Evolutionary conservation across 2,888 invertebrate species (phyloP), one percentile per base, ranked within the genome.

Genomic region (Chrysotoxum bicinctum): DNA sequence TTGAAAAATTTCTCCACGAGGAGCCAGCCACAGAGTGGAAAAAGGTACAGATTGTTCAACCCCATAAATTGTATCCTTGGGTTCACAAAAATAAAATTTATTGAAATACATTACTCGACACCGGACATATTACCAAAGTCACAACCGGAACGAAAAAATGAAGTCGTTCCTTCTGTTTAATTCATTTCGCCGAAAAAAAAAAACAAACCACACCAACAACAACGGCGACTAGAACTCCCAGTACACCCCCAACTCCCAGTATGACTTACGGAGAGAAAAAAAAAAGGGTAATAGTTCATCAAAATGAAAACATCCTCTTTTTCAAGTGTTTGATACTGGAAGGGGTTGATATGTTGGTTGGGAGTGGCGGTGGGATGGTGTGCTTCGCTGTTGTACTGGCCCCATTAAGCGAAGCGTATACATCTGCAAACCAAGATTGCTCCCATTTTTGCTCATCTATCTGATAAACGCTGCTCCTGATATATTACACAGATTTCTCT

Each of bases 281-380:
- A 76, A 84, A 85, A 85, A 76, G 80, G 76, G 80, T 85, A 81
- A 72, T 76, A 85, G 84, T 81, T 85, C 80, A 85, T 85, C 80
- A 76, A 85, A 85, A 85, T 76, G 80, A 76, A 76, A 81, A 81
- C 80, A 85, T 85, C 81, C 73, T 76, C 60, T 12, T 68, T 80
- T 80, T 21, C 37, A 60, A 73, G 68, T 56, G 74, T 66, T 62
- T 66, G 50, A n/a, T n/a, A n/a, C 32, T 19, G 40, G 73, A 30
- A 23, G 8, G 64, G 58, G 7, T 35, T 73, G 37, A 35, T 21
- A 60, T 45, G n/a, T 14, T 26, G 50, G 50, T 14, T 23, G 7
- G 7, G 19, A n/a, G 23, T 30, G 35, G 35, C 7, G 26, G 50
- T n/a, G 3, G 26, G 8, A 3, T 50, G 26, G 62, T 45, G 32